Conservation (phyloP, 2,797 vertebrate genomes). For the Alosa sapidissima region DNA sequence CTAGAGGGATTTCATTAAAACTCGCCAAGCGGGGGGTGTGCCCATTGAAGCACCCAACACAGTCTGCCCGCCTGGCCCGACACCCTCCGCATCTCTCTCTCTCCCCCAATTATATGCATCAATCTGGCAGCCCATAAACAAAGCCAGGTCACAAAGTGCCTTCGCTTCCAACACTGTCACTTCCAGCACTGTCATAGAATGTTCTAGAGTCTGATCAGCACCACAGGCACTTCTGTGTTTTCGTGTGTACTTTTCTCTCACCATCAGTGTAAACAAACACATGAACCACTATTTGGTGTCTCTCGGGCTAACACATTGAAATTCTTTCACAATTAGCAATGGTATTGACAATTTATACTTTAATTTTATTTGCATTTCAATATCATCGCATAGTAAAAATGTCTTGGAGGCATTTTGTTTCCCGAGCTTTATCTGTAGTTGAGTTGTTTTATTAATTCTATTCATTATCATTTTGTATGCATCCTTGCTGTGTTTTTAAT, state of each 20-base stretch:
- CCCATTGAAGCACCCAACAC: slow-evolving; percentile 31
- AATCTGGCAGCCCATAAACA: slow-evolving; percentile 34
- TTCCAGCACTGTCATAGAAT: neutral
- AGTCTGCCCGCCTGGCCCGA: slow-evolving; percentile 1
- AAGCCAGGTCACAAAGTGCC: slow-evolving; percentile 22
- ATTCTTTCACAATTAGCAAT: slow-evolving; percentile 6
- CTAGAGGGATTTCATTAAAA: slow-evolving; percentile 73
- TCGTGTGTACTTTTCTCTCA: neutral
- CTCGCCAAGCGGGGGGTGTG: slow-evolving; percentile 6
- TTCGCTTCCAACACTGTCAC: neutral
- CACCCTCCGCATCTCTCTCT: slow-evolving; percentile 3
- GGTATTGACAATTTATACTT: slow-evolving; percentile 16
- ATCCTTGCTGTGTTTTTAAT: slow-evolving; percentile 19
- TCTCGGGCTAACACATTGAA: slow-evolving; percentile 6
- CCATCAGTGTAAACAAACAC: neutral
- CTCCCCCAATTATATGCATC: slow-evolving; percentile 29
- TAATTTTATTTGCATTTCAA: slow-evolving; percentile 19
- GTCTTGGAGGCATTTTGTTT: slow-evolving; percentile 4
- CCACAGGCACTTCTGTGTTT: neutral
- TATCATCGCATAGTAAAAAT: neutral
- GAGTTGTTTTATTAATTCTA: slow-evolving; percentile 5
- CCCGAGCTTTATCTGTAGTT: neutral
- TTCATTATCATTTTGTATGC: slow-evolving; percentile 11
- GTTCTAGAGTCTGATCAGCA: neutral
- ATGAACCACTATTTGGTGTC: neutral